A percentile compares a stretch with the other conserved stretches of the same genome.
Conservation (phyloP, 2,888 invertebrate species). For the Deroplatys truncata region DNA sequence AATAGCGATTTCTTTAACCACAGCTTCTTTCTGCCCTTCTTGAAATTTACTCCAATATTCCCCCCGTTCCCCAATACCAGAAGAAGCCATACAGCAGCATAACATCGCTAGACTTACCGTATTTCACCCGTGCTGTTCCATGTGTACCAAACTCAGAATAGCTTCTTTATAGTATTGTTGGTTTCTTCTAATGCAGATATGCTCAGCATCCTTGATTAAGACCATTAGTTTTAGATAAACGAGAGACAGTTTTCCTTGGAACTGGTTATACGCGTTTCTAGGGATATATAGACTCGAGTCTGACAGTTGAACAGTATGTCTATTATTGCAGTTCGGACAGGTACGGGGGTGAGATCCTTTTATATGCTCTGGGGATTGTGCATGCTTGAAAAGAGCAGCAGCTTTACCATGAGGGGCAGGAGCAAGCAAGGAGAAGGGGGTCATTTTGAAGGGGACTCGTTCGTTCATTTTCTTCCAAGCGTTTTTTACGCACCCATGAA, state of each 20-base stretch:
- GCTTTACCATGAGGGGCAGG: background rate
- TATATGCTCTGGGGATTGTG: background rate
- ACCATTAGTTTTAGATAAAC: background rate
- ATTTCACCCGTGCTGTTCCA: no score
- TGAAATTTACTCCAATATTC: no score
- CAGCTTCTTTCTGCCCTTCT: no score
- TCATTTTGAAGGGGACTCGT: background rate
- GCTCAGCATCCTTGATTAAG: no score
- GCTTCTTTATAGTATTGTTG: no score
- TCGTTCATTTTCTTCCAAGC: background rate
- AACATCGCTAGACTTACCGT: no score
- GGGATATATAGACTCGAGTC: background rate
- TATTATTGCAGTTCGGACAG: constrained; percentile 14
- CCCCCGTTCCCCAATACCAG: no score
- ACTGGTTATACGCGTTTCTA: background rate
- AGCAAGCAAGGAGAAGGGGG: background rate
- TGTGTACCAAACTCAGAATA: no score
- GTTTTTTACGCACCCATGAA: background rate
- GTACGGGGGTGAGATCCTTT: constrained; percentile 8
- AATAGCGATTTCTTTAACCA: no score
- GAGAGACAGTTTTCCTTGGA: background rate
- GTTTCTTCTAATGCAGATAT: no score
- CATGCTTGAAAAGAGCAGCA: constrained; percentile 9
- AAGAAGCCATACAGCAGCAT: no score
- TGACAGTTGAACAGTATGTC: constrained; percentile 15